Conservation (phyloP, 2,797 vertebrate species). For the Propithecus deckenii region DNA sequence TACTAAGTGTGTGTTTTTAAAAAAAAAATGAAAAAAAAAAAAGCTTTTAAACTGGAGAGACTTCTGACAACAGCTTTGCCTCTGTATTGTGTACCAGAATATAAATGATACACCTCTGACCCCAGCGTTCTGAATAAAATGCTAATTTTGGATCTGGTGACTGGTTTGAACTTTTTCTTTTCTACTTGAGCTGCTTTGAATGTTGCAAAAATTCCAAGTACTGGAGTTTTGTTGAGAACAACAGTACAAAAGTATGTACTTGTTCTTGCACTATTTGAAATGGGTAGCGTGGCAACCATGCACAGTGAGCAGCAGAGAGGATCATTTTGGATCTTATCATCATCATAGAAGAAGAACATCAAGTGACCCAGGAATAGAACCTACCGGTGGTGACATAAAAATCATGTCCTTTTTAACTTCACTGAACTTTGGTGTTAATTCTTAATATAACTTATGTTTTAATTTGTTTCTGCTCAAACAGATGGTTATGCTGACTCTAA, state of each 20-base stretch:
- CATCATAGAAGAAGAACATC: not conserved
- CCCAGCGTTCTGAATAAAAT: conserved; percentile 99
- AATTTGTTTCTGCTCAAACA: not conserved
- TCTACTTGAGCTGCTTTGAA: conserved; percentile 72
- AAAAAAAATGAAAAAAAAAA: conserved; percentile 81
- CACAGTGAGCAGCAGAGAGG: not conserved
- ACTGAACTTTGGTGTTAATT: not conserved
- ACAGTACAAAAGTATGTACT: not conserved
- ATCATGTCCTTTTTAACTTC: not conserved
- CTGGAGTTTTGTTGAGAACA: conserved; percentile 4
- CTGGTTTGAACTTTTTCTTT: conserved; percentile 87
- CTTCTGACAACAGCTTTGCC: conserved; percentile 94
- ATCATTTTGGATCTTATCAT: not conserved
- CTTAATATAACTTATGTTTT: not conserved
- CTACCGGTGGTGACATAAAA: not conserved
- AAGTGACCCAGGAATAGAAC: not conserved
- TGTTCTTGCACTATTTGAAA: not conserved
- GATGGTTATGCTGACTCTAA: not conserved
- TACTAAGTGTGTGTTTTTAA: conserved; percentile 86
- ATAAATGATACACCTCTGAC: conserved; percentile 97
- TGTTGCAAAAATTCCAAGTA: conserved; percentile 54
- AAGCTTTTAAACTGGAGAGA: conserved; percentile 95
- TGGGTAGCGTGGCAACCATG: not conserved
- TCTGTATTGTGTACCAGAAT: conserved; percentile 97
- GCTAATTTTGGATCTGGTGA: conserved; percentile 98